A percentile compares a stretch with the other conserved stretches of the same genome.
phyloP scores from a whole-genome alignment of 2,113 vertebrate genomes.

The Steatornis caripensis region DNA sequence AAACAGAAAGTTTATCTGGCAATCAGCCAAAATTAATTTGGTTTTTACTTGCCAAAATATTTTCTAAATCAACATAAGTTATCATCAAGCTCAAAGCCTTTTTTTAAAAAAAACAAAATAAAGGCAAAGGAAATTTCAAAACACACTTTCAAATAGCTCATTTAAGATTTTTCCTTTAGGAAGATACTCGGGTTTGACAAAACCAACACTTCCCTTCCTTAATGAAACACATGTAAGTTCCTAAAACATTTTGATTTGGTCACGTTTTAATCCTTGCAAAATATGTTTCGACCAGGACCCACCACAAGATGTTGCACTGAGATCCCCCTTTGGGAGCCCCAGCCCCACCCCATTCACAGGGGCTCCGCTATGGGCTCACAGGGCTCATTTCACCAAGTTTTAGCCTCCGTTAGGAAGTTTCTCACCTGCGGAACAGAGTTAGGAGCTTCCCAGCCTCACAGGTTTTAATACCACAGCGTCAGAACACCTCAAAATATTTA shows the following conservation, averaged over 20 bases:
- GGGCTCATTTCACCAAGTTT: not conserved
- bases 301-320: rapidly evolving
- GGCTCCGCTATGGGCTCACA: not conserved
- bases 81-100: not conserved
- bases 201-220: not conserved
- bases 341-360: rapidly evolving
- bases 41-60: not conserved
- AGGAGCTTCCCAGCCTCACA: not conserved
- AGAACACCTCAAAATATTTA: not conserved
- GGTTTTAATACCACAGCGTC: rapidly evolving
- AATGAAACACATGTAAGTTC: not conserved
- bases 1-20: not conserved
- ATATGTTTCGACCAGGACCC: not conserved
- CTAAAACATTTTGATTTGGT: rapidly evolving
- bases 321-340: not conserved
- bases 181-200: not conserved
- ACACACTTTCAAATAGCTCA: not conserved
- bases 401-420: rapidly evolving
- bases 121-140: not conserved
- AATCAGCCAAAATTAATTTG: not conserved
- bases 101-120: too few relatives aligned
- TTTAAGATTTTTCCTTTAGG: not conserved
- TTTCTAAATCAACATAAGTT: not conserved
- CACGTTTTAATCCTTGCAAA: not conserved
- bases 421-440: not conserved